phyloP scores from a whole-genome alignment of 1,140 invertebrate species.

The Trichoplusia ni region DNA sequence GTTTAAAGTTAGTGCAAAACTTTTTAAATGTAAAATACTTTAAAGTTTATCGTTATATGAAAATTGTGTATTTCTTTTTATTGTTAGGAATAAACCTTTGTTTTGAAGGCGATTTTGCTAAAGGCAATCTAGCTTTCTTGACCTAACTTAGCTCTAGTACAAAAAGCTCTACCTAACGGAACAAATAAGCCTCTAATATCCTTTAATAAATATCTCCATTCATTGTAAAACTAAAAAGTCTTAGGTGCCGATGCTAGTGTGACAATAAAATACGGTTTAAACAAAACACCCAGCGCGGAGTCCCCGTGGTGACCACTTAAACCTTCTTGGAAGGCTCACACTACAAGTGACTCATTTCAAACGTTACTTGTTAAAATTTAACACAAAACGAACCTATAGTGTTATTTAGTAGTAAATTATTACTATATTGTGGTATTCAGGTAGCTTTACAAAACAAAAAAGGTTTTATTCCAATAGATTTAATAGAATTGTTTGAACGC shows the following conservation, averaged over 20 bases:
- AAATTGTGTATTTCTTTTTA: too few relatives aligned
- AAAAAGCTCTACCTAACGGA: too few relatives aligned
- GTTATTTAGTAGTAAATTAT: constrained; percentile 20
- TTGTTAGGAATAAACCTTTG: too few relatives aligned
- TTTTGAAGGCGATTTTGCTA: too few relatives aligned
- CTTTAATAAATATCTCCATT: constrained; percentile 23
- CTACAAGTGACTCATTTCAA: constrained; percentile 23
- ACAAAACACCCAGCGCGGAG: constrained; percentile 27
- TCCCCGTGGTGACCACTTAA: constrained; percentile 27
- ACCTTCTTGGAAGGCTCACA: constrained; percentile 13
- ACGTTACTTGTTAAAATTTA: constrained; percentile 17
- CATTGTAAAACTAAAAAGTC: constrained; percentile 10
- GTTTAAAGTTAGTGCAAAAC: too few relatives aligned
- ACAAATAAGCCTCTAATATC: too few relatives aligned
- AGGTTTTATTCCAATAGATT: background rate
- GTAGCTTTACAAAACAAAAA: background rate
- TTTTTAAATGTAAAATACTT: too few relatives aligned
- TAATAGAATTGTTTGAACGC: background rate
- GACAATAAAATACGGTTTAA: constrained; percentile 31
- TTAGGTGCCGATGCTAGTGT: constrained; percentile 23
- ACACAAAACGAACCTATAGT: constrained; percentile 7
- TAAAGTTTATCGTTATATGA: too few relatives aligned
- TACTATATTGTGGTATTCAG: constrained; percentile 2
- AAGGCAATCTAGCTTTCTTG: too few relatives aligned
- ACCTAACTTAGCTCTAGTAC: too few relatives aligned